Evolutionary conservation across 1,140 invertebrate species (phyloP).

Genomic region (Chionoecetes opilio): DNA sequence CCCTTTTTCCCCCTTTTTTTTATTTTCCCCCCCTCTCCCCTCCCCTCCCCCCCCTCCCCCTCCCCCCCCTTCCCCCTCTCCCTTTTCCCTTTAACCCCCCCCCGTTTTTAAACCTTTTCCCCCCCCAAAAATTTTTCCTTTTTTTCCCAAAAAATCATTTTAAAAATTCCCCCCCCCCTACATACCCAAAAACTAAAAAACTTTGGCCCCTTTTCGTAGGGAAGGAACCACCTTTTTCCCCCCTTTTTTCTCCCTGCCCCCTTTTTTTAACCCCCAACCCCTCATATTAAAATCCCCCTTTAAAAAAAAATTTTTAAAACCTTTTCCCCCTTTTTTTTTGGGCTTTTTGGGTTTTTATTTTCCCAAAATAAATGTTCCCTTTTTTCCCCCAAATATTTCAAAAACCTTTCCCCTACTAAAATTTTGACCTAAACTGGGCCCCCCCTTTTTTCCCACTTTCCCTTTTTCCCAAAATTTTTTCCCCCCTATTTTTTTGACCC

Average conservation of each 20-base stretch:
- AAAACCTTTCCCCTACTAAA: no score
- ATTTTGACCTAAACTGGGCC: no score
- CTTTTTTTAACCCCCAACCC: no score
- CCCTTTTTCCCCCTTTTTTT: neutral
- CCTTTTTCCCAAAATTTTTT: no score
- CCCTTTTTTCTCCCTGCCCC: neutral
- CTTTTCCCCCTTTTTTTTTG: neutral
- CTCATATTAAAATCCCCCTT: no score
- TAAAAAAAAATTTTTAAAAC: no score
- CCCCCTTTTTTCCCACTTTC: no score
- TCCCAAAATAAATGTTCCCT: no score
- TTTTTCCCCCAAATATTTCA: no score
- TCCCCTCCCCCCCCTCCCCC: neutral
- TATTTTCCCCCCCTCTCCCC: neutral
- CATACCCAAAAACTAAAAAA: neutral
- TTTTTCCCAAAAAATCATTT: neutral
- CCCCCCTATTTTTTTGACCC: no score
- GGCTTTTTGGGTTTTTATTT: neutral
- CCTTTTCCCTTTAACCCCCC: neutral
- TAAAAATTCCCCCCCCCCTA: neutral
- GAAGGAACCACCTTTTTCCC: neutral
- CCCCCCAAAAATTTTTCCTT: neutral
- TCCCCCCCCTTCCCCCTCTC: neutral
- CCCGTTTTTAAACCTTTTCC: neutral
- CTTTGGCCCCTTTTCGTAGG: neutral